Evolutionary conservation across 1,140 invertebrate species (phyloP), one percentile per base, ranked within the genome.

Genomic region (Phymastichus coffea): DNA sequence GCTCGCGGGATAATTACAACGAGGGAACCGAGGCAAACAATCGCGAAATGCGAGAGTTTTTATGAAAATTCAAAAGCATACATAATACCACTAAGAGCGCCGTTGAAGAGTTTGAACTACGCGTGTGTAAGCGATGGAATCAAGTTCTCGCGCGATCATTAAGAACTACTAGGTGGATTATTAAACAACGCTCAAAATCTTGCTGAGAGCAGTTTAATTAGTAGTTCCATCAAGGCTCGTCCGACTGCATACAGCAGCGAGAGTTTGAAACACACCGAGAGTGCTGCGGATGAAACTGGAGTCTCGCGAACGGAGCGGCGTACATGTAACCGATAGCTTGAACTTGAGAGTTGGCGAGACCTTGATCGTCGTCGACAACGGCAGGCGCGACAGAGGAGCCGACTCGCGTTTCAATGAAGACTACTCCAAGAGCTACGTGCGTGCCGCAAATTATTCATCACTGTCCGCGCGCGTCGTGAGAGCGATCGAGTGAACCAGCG

Each of bases 281-380:
- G 44, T 14, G 12, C 43, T 2, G 25, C 28, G 22, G 17, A 38
- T 51, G 48, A 51, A 51, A 51, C 48, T 51, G 3, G 30, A 35
- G 22, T 15, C 30, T 2, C 19, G 25, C 10, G 17, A 2, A 19
- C 1, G 8, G 17, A 20, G 22, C 25, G 12, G 14, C 26, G 4
- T 30, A 3, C 12, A 25, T 19, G 46, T 30, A 51, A 35, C 28
- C 20, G 47, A 51, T 51, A 37, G 17, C 17, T 12, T 22, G 47
- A 51, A 51, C 47, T 51, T 37, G 47, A 51, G 17, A 51, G 28
- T 23, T 17, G n/a, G n/a, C n/a, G 22, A 51, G 30, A 51, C 28
- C 47, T 37, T 37, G 47, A 37, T 51, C 20, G 19, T 35, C 47
- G 33, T 22, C 14, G 26, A 17, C n/a, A n/a, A n/a, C n/a, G n/a